These are phyloP conservation scores for Acanthurus lineatus DNA, from an alignment of 2,797 vertebrate species.

Conservation along the genomic window DNA sequence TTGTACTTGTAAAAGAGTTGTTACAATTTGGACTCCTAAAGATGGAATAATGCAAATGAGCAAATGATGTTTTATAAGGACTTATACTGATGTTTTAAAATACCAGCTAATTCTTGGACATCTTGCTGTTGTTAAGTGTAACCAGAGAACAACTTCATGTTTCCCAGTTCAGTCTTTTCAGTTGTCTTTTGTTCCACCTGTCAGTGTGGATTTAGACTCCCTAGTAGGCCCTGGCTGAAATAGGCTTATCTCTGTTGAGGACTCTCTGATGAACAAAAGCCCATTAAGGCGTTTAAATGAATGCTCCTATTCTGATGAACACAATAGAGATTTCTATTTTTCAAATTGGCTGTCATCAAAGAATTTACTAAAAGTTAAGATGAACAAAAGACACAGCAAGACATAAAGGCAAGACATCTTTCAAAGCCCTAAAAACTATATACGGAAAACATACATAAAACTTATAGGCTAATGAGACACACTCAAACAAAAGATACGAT, in stretches of 20 bases:
- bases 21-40: background rate
- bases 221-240: slow-evolving; percentile 83
- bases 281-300: slow-evolving; percentile 83
- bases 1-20: background rate
- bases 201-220: slow-evolving; percentile 86
- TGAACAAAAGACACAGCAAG: slow-evolving; percentile 42
- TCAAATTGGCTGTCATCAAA: slow-evolving; percentile 46
- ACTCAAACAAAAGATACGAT: slow-evolving; percentile 29
- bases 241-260: slow-evolving; percentile 85
- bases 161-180: slow-evolving; percentile 68
- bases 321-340: slow-evolving; percentile 62
- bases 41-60: background rate
- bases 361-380: slow-evolving; percentile 28
- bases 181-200: slow-evolving; percentile 86
- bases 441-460: slow-evolving; percentile 4
- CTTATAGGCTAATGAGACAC: slow-evolving; percentile 18
- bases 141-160: slow-evolving; percentile 74
- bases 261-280: slow-evolving; percentile 84
- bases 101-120: slow-evolving; percentile 3
- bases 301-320: slow-evolving; percentile 66
- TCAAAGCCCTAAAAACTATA: slow-evolving; percentile 28
- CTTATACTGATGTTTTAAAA: background rate
- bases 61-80: background rate
- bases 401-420: slow-evolving; percentile 16
- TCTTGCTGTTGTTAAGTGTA: slow-evolving; percentile 56